Base-by-base conservation (phyloP, 2,113 vertebrate species). In the Antigone vipio region DNA sequence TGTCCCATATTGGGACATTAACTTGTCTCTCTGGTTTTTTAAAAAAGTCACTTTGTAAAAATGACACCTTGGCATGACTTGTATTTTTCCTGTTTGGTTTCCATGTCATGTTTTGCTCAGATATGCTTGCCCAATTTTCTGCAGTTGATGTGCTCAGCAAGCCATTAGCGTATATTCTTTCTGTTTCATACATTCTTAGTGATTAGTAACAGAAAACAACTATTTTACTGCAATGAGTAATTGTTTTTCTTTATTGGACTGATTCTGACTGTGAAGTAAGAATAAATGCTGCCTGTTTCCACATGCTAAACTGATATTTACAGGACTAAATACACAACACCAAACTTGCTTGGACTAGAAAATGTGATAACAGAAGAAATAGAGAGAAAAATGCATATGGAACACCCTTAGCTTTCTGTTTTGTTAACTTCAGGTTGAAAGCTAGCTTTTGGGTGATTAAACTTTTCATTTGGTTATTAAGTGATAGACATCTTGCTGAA, bases 381-480 rank as follows among this genome's bases (percentile, higher is more conserved):
- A 76, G 30, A 91, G 87, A 92, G 62, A 80, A 95, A 95, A 96
- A 91, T 71, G 81, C 80, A 85, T 79, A 78, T 77, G 77, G 59
- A 95, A 94, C 75, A 93, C 85, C 79, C 86, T 92, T 76, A 92
- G 96, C 96, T 97, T 92, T 89, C 81, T 93, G 91, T 94, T 96
- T 97, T 97, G 93, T 85, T 96, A 92, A 95, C 82, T 87, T 72
- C 44, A 94, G 92, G 91, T 97, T 98, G 95, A 96, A 98, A 96
- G 96, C 84, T 94, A 97, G 96, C 93, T 98, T 97, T 95, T 94
- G 79, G 77, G 95, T 95, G 96, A 97, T 97, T 97, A 95, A 96
- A 96, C 89, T 95, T 97, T 97, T 97, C 96, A 93, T 97, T 98
- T 97, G 93, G 96, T 96, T 97, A 96, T 96, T 97, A 97, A 97